These are phyloP conservation scores for Halichoeres trimaculatus DNA, from an alignment of 2,113 vertebrate species.

Conservation along the genomic window DNA sequence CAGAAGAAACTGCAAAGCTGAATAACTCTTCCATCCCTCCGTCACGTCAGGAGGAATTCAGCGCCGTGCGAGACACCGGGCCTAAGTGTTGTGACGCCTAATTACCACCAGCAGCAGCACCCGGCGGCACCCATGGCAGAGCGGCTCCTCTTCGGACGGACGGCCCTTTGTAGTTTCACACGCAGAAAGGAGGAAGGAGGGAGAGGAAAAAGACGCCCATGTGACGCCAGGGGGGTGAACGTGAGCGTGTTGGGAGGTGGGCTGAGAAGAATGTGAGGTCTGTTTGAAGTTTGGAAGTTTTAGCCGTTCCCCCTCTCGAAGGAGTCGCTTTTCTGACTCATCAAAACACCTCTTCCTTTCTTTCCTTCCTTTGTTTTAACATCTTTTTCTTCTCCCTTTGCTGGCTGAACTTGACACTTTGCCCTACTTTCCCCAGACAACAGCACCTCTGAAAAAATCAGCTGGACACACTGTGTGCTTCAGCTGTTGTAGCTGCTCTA, in stretches of 20 bases:
- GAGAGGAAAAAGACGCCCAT: conserved; percentile 16
- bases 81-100: conserved; percentile 82
- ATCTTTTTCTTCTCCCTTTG: background rate
- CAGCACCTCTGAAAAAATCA: conserved; percentile 43
- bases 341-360: conserved; percentile 52
- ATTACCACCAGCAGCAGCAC: conserved; percentile 79
- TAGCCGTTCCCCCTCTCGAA: conserved; percentile 11
- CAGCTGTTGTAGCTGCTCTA: background rate
- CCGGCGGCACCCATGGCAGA: conserved; percentile 64
- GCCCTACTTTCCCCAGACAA: conserved; percentile 52
- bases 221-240: conserved; percentile 16
- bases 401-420: conserved; percentile 45
- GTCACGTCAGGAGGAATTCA: conserved; percentile 77
- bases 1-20: conserved; percentile 76
- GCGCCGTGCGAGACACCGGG: conserved; percentile 59
- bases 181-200: conserved; percentile 11
- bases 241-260: conserved; percentile 31
- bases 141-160: conserved; percentile 58
- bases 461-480: conserved; percentile 22
- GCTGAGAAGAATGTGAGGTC: conserved; percentile 50
- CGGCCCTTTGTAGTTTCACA: conserved; percentile 75
- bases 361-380: conserved; percentile 45
- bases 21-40: conserved; percentile 76
- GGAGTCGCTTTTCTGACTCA: conserved; percentile 59
- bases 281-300: conserved; percentile 61